Base-by-base conservation (phyloP, 2,113 vertebrate species). In the Amphiprion percula region DNA sequence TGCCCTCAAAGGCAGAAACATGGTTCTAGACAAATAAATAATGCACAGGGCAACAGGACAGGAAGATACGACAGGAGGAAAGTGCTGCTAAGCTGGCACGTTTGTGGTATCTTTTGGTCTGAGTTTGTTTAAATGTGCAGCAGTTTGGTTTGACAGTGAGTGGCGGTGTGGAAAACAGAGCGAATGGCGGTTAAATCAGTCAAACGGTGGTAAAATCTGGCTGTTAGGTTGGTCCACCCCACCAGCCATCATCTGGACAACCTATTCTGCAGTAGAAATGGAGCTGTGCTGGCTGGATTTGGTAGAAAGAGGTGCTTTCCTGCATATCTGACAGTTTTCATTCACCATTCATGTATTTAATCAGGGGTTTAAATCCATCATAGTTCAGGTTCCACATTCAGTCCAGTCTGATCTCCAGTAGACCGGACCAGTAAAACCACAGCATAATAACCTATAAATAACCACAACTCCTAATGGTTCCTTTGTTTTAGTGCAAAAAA, bases 211-310 rank as follows among this genome's bases (percentile, higher is more conserved):
- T 73, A 30, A 10, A 58, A 23, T 75, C 56, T 74, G 75, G 53
- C 65, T 30, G 63, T 33, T 55, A 5, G 61, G 66, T 82, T 80
- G 54, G 69, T 86, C 28, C 60, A 65, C 67, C 21, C 23, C 70
- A 73, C 63, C 67, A 73, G 52, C 52, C 82, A 49, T 70, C 82
- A 75, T 87, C 80, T 90, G 80, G 76, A 70, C 55, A 53, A 59
- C 47, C 71, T 60, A 44, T 65, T 46, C n/a, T 62, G 46, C 64
- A 41, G 68, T 83, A 74, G 58, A 89, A 83, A 77, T 50, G 19
- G 53, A 79, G 39, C 53, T 24, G 1, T 23, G 15, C 50, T 61
- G 62, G 59, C 67, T 82, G 64, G 59, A 81, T 80, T 83, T 69
- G 63, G 77, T 23, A 55, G 49, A 16, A 62, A 67, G 39, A 56